Conservation (phyloP, 2,113 vertebrate genomes). For the Alexandromys fortis region DNA sequence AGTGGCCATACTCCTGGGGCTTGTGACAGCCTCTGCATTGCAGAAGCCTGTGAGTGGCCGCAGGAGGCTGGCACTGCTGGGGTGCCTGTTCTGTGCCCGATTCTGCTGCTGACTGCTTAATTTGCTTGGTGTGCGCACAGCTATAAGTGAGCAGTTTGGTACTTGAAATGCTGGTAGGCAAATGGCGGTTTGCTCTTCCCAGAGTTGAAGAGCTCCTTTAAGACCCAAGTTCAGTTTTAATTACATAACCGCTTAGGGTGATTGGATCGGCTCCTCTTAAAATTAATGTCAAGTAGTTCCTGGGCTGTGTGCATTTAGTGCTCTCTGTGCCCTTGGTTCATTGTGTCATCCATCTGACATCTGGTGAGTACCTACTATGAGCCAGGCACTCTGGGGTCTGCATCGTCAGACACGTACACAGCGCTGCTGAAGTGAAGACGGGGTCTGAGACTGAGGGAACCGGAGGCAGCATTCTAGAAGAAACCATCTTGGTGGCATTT, state of each 20-base stretch:
- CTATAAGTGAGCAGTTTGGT: slow-evolving; percentile 38
- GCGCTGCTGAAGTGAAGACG: slow-evolving; percentile 23
- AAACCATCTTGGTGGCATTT: not conserved
- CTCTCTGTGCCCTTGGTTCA: not conserved
- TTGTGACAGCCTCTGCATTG: not conserved
- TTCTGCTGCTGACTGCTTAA: slow-evolving; percentile 18
- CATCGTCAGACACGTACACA: not conserved
- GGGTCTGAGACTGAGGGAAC: not conserved
- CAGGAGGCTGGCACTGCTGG: not conserved
- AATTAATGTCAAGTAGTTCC: slow-evolving; percentile 39
- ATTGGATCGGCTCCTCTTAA: not conserved
- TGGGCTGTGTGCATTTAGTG: not conserved
- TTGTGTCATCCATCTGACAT: not conserved
- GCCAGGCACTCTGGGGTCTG: not conserved
- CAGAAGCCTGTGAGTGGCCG: not conserved
- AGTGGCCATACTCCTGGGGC: not conserved
- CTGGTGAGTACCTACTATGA: not conserved
- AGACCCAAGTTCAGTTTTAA: slow-evolving; percentile 48
- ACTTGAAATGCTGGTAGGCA: slow-evolving; percentile 40
- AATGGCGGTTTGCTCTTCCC: slow-evolving; percentile 49
- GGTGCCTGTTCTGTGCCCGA: not conserved
- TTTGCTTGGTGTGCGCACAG: slow-evolving; percentile 5
- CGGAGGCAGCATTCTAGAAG: not conserved
- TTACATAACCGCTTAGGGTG: slow-evolving; percentile 2
- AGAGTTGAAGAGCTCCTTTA: slow-evolving; percentile 56